Base-by-base conservation (phyloP, 2,113 vertebrate genomes). In the Thamnaconus septentrionalis region DNA sequence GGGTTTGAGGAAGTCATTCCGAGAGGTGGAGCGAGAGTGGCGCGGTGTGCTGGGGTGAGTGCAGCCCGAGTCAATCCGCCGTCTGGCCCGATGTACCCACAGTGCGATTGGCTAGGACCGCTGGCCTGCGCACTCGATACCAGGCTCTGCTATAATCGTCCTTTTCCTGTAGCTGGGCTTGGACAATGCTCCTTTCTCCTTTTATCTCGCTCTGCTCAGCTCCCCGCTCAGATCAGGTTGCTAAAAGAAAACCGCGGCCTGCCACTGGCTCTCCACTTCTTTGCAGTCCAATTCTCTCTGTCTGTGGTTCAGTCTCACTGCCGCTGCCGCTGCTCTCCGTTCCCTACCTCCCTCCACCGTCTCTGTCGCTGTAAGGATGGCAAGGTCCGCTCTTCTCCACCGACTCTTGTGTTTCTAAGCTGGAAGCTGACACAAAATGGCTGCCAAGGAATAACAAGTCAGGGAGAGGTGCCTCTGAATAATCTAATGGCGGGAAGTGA, bases 171-270 rank as follows among this genome's bases (percentile, higher is more conserved):
- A 81, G 84, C 80, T 50, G 59, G 58, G 66, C 76, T 78, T 11
- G 60, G 78, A 88, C 80, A 88, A 75, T 55, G 79, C 83, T 86
- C 78, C 78, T 79, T 85, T 88, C 87, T 90, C 71, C 82, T 83
- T 91, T 90, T 86, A 89, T 91, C 87, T 88, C 54, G 49, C 69
- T 71, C 85, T 76, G 65, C 73, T 79, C 65, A 51, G 62, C 79
- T 75, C 79, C 59, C 59, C 58, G 58, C 75, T 86, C 74, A 80
- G 88, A 89, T 90, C 87, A 76, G 69, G 85, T 91, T 91, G 82
- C 87, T 90, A 74, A 87, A 83, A 86, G 84, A 79, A 79, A 80
- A 85, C 69, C 51, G 61, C 61, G 43, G 60, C 64, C 71, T 51
- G 61, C 74, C 66, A 72, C 82, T 41, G 70, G 42, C 64, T 66